Base-by-base conservation (phyloP, 2,888 invertebrate genomes). In the Listrodromus nycthemerus region DNA sequence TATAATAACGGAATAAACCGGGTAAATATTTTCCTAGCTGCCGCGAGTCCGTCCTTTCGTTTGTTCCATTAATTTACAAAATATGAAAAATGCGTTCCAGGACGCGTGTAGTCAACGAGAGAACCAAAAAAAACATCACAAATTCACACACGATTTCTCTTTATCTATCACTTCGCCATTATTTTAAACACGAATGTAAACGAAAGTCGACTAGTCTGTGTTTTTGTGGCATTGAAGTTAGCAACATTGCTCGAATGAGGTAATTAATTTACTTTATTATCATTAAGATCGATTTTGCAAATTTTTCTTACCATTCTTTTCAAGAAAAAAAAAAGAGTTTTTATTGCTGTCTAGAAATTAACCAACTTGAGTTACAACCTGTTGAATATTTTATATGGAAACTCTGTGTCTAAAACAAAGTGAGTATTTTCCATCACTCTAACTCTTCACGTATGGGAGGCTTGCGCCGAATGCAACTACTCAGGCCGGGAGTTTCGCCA, bases 1-100 rank as follows among this genome's bases (percentile, higher is more conserved):
- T 50, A 70, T 74, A 27, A 45, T n/a, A 67, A 48, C 63, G 45
- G 33, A 74, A 27, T 52, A 77, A 61, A 76, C 69, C 37, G 61
- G 74, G 61, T 81, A 50, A 80, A 85, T 85, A 85, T 85, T 81
- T 83, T 81, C 81, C 61, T 83, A 85, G 83, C 58, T 85, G 80
- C 79, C 76, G 83, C 81, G 80, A 80, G 27, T 86, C 86, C 86
- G 86, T 86, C 86, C 86, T 86, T 85, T 83, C 30, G 79, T 84
- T 76, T 50, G 30, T 76, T 85, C 71, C 65, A 81, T 66, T 50
- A 58, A 70, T 21, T 16, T 65, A n/a, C n/a, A 30, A 27, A 24
- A 78, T 48, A 52, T 55, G 63, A 41, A 70, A 27, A 27, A 27
- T 24, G 13, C 71, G 58, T 71, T 24, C 37, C 10, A 1, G 16